Conservation (phyloP, 2,888 invertebrate species). For the Patella caerulea region DNA sequence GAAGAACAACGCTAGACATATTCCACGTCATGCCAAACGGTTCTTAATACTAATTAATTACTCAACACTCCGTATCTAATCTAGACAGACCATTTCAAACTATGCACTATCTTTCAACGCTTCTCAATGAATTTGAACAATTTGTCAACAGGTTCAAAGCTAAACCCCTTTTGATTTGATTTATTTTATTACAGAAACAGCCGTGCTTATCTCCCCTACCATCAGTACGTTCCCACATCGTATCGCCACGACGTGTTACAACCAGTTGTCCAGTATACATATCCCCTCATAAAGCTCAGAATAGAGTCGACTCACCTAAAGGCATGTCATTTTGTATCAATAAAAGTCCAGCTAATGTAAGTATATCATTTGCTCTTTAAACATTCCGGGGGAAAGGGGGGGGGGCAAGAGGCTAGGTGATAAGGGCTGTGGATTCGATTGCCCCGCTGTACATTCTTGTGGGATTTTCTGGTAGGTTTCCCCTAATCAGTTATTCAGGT, state of each 20-base stretch:
- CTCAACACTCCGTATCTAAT: no score
- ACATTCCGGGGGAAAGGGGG: neutral
- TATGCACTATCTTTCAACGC: no score
- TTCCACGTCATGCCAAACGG: no score
- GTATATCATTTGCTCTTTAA: constrained; percentile 12
- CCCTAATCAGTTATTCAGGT: no score
- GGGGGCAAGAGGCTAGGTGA: neutral
- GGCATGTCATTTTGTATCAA: constrained; percentile 84
- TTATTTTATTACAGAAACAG: constrained; percentile 54
- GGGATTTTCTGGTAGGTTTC: no score
- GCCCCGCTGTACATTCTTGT: no score
- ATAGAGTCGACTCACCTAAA: constrained; percentile 67
- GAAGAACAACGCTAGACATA: no score
- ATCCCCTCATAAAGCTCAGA: constrained; percentile 62
- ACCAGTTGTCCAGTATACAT: constrained; percentile 78
- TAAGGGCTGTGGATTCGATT: neutral
- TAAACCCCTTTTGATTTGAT: neutral
- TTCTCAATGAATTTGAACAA: no score
- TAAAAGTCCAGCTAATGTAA: constrained; percentile 88
- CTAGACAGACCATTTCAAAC: no score
- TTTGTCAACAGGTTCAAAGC: no score
- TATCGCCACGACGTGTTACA: constrained; percentile 77
- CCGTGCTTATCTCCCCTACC: constrained; percentile 83
- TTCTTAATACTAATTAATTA: no score
- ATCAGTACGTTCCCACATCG: constrained; percentile 75